Evolutionary conservation across 2,113 vertebrate genomes (phyloP), one percentile per base, ranked within the genome.

Genomic region (Petrocephalus zakoni): DNA sequence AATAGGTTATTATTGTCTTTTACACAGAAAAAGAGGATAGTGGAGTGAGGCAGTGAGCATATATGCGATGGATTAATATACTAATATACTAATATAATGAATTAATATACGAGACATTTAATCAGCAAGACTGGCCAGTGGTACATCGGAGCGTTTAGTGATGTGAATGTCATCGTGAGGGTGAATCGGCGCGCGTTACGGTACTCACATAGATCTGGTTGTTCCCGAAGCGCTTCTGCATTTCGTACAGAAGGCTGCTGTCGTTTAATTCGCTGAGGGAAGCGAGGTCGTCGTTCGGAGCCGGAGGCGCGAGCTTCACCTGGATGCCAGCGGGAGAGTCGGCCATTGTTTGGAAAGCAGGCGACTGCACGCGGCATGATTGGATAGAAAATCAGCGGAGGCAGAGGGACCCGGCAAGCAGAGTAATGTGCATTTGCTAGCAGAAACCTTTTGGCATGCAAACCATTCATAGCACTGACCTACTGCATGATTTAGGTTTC

Each of bases 191-290:
- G 17, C n/a, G 25, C 11, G 10, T 15, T 8, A 56, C 17, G 37
- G 75, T 89, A 95, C 98, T 95, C 94, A 99, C 98, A 5, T 99
- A 97, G 92, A 99, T 99, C 94, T 99, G 98, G 93, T 97, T 94
- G n/a, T 98, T 99, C 84, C 94, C 96, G 47, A 97, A 99, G 90
- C 98, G 98, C 91, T 99, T 99, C 93, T 99, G 98, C 92, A 99
- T 98, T 93, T 99, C 98, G 7, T 99, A 99, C 25, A 99, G 97
- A n/a, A 99, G 95, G 90, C 97, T 98, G 95, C 97, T 96, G 88
- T 99, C 97, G 0, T 96, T 98, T 42, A 99, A 95, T 92, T 99
- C 97, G 9, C 96, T 99, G 93, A 99, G 96, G 5, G 98, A 98
- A 0, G 98, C 97, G 88, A 99, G 95, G 94, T 99, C 97, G 4